Evolutionary conservation across 2,113 vertebrate genomes (phyloP), one percentile per base, ranked within the genome.

Genomic region (Bujurquina vittata): DNA sequence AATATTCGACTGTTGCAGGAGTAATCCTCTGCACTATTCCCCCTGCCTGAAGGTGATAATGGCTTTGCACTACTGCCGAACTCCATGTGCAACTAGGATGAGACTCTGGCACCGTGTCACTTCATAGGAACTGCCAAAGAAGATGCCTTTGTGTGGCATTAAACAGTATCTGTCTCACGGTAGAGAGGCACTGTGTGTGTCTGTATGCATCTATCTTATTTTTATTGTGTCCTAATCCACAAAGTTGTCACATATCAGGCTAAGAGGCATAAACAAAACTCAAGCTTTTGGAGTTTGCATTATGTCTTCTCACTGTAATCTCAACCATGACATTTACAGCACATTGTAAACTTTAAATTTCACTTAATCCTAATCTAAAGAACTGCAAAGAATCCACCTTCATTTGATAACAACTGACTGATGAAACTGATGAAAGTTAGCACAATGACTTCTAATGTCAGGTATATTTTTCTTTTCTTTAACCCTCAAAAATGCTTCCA

Each of bases 11-110:
- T 94, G 88, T 83, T 86, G 90, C 78, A 49, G 77, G 58, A 61
- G 86, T 92, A 91, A 93, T 92, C 90, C 89, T 77, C 80, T 15
- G 59, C 88, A 78, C 85, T 54, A 18, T 29, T 63, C 80, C 84
- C 80, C 83, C 89, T 87, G 89, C 88, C 79, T 83, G 78, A 33
- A 85, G 87, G 85, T 81, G 91, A 94, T 93, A 92, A 90, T 93
- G 84, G 87, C 87, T 89, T 63, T 80, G 88, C 87, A 75, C 58
- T 46, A 75, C 33, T 69, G 83, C 75, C 1, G 62, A 84, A 84
- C 65, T 57, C 52, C 57, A 22, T 58, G 46, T 61, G 84, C 77
- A 10, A 77, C 83, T 4, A 73, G 59, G 84, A 83, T 83, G 80
- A 81, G 80, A 79, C 60, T 22, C 83, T 77, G 83, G 81, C 69